Evolutionary conservation across 2,888 invertebrate genomes (phyloP), one percentile per base, ranked within the genome.

Genomic region (Dione juno): DNA sequence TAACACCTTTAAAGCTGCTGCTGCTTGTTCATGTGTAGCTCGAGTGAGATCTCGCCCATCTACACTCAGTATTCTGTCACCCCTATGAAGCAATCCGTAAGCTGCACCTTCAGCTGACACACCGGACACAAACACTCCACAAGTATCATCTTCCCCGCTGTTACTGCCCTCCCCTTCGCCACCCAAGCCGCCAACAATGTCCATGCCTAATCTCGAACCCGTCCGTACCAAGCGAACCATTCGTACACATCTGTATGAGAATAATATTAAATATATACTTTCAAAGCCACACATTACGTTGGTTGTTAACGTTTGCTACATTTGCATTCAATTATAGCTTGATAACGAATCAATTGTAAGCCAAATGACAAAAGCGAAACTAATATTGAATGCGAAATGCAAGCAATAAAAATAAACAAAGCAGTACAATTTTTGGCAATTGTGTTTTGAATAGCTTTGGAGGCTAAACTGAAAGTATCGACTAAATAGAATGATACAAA

Each of bases 21-120:
- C 97, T 0, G 97, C 97, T 80, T 95, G 94, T 80, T 97, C 97
- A 82, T 97, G 97, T 54, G 96, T 96, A 1, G 97, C 96, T 74
- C 95, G 94, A 6, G 96, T 93, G 57, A 97, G 87, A 83, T 97
- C 96, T 35, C 95, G 89, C 19, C 96, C 96, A 84, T 96, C 96
- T 13, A 97, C 97, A 82, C 96, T 95, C 65, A 96, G 86, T 81
- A 96, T 96, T 74, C 96, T 92, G 82, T 96, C 96, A 9, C 96
- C 96, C 74, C 96, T 94, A 86, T 96, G 94, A 50, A 95, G 80
- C 86, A 93, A 90, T 6, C 93, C 93, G 57, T 87, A 89, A 0
- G 93, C 93, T 10, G 93, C 88, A 0, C 93, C 93, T 1, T 87
- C 89, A 16, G 83, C 81, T 0, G 92, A 84, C 0, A 93, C 91